Percentiles rank a stretch among this genome's conserved stretches.
Evolutionary conservation across 2,113 vertebrate species (phyloP).

Genomic region (Hypomesus transpacificus): DNA sequence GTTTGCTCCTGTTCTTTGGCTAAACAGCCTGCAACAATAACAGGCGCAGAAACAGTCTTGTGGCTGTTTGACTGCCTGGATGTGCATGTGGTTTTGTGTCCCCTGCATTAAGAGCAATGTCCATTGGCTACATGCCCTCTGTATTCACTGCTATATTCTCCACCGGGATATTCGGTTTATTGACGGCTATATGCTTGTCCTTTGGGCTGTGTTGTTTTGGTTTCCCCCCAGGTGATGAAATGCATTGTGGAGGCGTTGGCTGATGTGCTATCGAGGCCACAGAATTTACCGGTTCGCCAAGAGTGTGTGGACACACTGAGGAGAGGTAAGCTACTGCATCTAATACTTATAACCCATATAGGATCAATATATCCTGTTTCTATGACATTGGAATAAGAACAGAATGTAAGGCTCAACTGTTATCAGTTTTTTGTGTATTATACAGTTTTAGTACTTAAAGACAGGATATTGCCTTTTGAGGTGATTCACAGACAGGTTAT

Average conservation of each 20-base stretch:
- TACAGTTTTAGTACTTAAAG: too few relatives aligned
- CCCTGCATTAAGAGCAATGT: too few relatives aligned
- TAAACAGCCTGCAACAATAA: not conserved
- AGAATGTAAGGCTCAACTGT: too few relatives aligned
- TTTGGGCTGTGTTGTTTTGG: not conserved
- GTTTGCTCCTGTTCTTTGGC: not conserved
- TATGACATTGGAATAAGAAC: too few relatives aligned
- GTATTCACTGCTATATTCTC: too few relatives aligned
- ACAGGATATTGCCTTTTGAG: too few relatives aligned
- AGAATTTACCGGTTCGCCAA: slow-evolving; percentile 78
- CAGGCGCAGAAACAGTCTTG: not conserved
- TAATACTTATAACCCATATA: too few relatives aligned
- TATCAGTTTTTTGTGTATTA: too few relatives aligned
- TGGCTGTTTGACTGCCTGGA: not conserved
- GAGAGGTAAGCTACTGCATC: slow-evolving; percentile 72
- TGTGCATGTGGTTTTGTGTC: too few relatives aligned
- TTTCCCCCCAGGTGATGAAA: slow-evolving; percentile 82
- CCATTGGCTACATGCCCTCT: too few relatives aligned
- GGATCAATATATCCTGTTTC: too few relatives aligned
- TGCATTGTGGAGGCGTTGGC: slow-evolving; percentile 92
- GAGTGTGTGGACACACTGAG: slow-evolving; percentile 83
- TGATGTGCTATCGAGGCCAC: slow-evolving; percentile 84
- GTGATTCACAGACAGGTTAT: too few relatives aligned
- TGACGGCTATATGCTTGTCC: not conserved
- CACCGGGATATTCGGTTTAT: not conserved